Evolutionary conservation across 1,140 invertebrate species (phyloP), one percentile per base, ranked within the genome.

Genomic region (Lepidostoma basale): DNA sequence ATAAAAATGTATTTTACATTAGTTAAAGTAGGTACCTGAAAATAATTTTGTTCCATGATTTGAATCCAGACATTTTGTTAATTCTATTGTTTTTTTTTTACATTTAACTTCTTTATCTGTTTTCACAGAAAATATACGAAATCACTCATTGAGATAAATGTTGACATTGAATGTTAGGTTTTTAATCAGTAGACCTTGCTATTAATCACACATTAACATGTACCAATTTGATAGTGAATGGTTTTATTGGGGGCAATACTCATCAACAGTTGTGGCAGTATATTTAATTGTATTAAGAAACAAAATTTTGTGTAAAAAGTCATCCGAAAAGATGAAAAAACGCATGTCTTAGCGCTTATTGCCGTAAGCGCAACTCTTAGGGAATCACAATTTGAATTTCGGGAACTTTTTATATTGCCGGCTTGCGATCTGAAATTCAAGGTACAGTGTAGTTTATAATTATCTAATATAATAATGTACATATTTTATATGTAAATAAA

Each of bases 401-500:
- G 14, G 10, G 33, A 49, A 49, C 14, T 56, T 36, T 56, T 56
- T 56, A 56, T 39, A 56, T 56, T 56, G 28, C 36, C 26, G 16
- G 26, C 28, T 56, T 56, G 45, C 22, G 30, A 56, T 56, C 52
- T 56, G 52, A 56, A 56, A 56, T 56, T 56, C 52, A 56, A 56
- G 22, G 12, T 49, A 56, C 22, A 49, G 52, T 56, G 52, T 56
- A 56, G 30, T 56, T 56, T 20, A 8, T 36, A 56, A 56, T 56
- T 56, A 39, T 56, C 52, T 56, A 56, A 36, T 56, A 28, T 54
- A 30, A 56, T 56, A 56, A 56, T 56, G 52, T 56, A 56, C 52
- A 56, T 56, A 56, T 56, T 56, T 56, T 56, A 36, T 56, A 56
- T 56, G 52, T 56, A 56, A 56, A 56, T 56, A 49, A 56, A 56